Evolutionary conservation across 2,113 vertebrate species (phyloP), one percentile per base, ranked within the genome.

Genomic region (Phocoena sinus): DNA sequence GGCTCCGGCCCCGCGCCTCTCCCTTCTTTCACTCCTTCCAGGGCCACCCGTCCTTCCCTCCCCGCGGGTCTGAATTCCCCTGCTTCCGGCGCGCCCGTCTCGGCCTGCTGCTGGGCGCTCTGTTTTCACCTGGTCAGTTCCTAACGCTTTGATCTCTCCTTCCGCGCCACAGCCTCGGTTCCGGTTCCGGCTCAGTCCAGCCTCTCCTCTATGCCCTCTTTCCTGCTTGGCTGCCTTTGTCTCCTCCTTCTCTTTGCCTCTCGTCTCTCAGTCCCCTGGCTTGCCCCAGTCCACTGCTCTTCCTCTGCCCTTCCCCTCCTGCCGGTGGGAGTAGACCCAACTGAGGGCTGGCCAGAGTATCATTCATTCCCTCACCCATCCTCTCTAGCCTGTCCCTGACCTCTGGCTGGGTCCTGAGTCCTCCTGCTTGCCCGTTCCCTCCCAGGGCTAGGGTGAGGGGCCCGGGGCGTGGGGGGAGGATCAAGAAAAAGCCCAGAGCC

Each of bases 31-130:
- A 4, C 12, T 50, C 50, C 28, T 18, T 74, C 50, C 50, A 18
- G 41, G 3, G 68, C 33, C 44, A n/a, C 18, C 1, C 1, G 5
- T 14, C 8, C 0, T 3, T 8, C 6, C 25, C 14, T 44, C 11
- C 31, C 8, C 47, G 12, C 3, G 6, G 44, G 41, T 7, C 67
- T 4, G 65, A 17, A 38, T 17, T 36, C 62, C 6, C 14, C 3
- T 21, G 50, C 73, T n/a, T 38, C 82, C 1, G 47, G 67, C 6
- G 38, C 28, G 23, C 28, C 10, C 14, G 2, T 15, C 71, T 17
- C 33, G 12, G 12, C 58, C 84, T 20, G 65, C 6, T 11, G 60
- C 89, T 9, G 33, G 36, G 20, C 8, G 31, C 58, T 20, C 6
- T 62, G 23, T 26, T n/a, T 63, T n/a, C 31, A 41, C 31, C 18